Evolutionary conservation across 2,888 invertebrate genomes (phyloP).

Genomic region (Zygaena filipendulae): DNA sequence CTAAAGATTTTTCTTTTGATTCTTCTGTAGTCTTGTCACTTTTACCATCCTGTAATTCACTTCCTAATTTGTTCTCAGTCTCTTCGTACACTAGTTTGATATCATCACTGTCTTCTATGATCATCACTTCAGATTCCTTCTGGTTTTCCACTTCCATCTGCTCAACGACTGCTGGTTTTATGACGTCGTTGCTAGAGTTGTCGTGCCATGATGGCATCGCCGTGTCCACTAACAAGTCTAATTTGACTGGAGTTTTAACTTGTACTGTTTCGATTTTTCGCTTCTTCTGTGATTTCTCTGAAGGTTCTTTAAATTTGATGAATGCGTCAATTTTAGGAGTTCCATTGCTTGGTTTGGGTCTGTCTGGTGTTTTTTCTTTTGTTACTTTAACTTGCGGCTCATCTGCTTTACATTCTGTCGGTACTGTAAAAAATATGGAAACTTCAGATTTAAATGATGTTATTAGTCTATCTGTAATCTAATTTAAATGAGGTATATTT

Average conservation of each 20-base stretch:
- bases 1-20: conserved; percentile 10
- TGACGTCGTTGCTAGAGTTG: conserved; percentile 48
- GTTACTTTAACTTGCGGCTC: conserved; percentile 16
- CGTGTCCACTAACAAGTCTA: conserved; percentile 48
- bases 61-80: conserved; percentile 24
- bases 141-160: conserved; percentile 19
- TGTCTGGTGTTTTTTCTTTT: conserved; percentile 19
- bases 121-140: conserved; percentile 17
- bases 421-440: conserved; percentile 24
- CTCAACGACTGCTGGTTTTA: conserved; percentile 27
- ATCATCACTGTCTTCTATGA: conserved; percentile 59
- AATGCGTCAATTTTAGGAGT: conserved; percentile 40
- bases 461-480: too few relatives aligned
- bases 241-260: conserved; percentile 47
- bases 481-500: too few relatives aligned
- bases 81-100: conserved; percentile 66
- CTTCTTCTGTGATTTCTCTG: conserved; percentile 38
- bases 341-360: conserved; percentile 19
- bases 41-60: conserved; percentile 24
- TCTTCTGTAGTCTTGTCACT: conserved; percentile 14
- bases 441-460: too few relatives aligned
- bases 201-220: conserved; percentile 64
- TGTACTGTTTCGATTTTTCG: conserved; percentile 23
- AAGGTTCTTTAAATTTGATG: conserved; percentile 49
- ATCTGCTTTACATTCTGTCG: conserved; percentile 29